Evolutionary conservation across 2,113 vertebrate genomes (phyloP).

Genomic region (Todiramphus saurophagus): DNA sequence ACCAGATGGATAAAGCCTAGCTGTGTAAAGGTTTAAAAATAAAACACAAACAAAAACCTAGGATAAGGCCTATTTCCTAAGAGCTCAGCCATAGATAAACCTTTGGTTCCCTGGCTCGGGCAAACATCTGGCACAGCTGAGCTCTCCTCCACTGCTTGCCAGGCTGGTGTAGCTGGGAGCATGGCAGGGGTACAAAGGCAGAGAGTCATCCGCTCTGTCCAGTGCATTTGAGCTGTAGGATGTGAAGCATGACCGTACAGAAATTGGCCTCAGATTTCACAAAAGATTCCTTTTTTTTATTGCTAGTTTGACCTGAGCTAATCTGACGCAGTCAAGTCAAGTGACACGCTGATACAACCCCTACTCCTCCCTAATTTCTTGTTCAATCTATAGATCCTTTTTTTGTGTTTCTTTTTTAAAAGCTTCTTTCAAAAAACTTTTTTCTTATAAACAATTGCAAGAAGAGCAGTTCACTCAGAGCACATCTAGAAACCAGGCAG

Average conservation of each 20-base stretch:
- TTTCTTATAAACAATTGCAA: neutral
- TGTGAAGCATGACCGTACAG: neutral
- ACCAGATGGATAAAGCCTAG: neutral
- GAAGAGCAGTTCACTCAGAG: neutral
- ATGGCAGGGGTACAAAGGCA: neutral
- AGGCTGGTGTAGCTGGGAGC: neutral
- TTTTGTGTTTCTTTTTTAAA: neutral
- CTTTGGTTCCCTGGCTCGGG: neutral
- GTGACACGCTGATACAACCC: neutral
- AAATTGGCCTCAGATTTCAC: neutral
- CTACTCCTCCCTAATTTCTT: neutral
- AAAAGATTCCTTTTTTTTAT: neutral
- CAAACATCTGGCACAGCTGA: neutral
- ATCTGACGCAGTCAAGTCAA: neutral
- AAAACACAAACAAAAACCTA: neutral
- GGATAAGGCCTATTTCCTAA: neutral
- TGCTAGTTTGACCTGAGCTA: neutral
- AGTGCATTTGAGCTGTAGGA: neutral
- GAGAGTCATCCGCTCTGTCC: neutral
- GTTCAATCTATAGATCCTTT: neutral
- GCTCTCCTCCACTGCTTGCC: neutral
- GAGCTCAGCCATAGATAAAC: neutral
- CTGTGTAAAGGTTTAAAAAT: neutral
- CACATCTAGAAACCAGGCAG: neutral
- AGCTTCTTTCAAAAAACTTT: neutral